Base-by-base conservation (phyloP, 2,113 vertebrate genomes). In the Empidonax alnorum region DNA sequence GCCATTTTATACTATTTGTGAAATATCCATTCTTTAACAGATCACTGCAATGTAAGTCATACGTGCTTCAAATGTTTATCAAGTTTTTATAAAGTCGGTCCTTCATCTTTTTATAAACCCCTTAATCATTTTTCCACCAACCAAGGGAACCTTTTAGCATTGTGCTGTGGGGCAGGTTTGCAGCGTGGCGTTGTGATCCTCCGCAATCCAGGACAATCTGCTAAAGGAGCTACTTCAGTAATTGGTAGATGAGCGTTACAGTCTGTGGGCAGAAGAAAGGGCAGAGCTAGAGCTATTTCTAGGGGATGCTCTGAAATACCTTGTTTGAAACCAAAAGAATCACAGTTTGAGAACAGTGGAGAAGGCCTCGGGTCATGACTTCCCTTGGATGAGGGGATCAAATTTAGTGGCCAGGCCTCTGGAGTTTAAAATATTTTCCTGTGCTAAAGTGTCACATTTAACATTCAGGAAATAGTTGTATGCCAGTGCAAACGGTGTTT, bases 271-370 rank as follows among this genome's bases (percentile, higher is more conserved):
- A 93, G 96, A 94, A 97, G 90, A 94, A 95, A 92, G 90, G 84
- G 90, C 84, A 96, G 77, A 97, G 87, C 81, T 76, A 63, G 83
- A 95, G 91, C 91, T 89, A 27, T 97, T 96, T 97, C 84, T 93
- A 72, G 88, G 87, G 92, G 89, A 96, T 89, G 87, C 79, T 95
- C 93, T 87, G 95, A 93, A 95, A 92, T 68, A 62, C 9, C 25
- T 72, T 92, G 84, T 97, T 96, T 96, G 97, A 97, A 97, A 97
- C 68, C 6, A 31, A 56, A 74, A 87, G 84, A 84, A 59, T 89
- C 2, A 1, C 79, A 42, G 89, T 96, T 94, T 96, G 96, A 95
- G 87, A 73, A 76, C 49, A 94, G 94, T 62, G 91, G 74, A 85
- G 91, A 87, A 94, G 96, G 84, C 92, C 89, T 96, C 12, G 2